Evolutionary conservation across 2,888 invertebrate genomes (phyloP).

Genomic region (Drosophila picticornis): DNA sequence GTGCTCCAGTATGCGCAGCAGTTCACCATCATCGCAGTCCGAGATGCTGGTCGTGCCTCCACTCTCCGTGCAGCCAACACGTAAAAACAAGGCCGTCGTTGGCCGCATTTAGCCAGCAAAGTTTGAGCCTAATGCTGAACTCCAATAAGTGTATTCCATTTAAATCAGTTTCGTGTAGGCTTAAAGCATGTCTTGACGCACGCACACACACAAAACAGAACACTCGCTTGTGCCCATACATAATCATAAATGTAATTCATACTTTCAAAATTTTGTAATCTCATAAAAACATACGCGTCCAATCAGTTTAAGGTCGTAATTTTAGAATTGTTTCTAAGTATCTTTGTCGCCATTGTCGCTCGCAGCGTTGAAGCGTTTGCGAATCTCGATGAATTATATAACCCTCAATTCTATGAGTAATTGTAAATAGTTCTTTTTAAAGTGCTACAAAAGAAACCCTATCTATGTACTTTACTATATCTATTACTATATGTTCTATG

Average conservation of each 20-base stretch:
- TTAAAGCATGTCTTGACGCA: conserved; percentile 31
- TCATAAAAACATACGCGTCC: conserved; percentile 58
- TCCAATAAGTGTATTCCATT: conserved; percentile 67
- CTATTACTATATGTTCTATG: conserved; percentile 54
- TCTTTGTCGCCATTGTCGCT: conserved; percentile 27
- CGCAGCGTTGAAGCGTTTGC: conserved; percentile 72
- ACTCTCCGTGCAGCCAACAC: conserved; percentile 93
- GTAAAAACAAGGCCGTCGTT: conserved; percentile 91
- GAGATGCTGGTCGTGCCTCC: conserved; percentile 90
- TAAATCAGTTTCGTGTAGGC: conserved; percentile 44
- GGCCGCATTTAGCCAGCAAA: conserved; percentile 84
- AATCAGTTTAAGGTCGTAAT: conserved; percentile 50
- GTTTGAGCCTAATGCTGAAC: conserved; percentile 26
- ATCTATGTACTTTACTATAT: conserved; percentile 25
- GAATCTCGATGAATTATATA: conserved; percentile 35
- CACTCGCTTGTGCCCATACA: conserved; percentile 39
- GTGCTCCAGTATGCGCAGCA: conserved; percentile 79
- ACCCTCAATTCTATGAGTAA: conserved; percentile 36
- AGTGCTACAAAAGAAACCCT: conserved; percentile 13
- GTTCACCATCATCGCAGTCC: conserved; percentile 85
- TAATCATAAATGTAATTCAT: conserved; percentile 28
- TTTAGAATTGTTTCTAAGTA: conserved; percentile 49
- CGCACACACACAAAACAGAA: conserved; percentile 13
- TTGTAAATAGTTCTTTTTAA: conserved; percentile 65
- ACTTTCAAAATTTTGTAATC: conserved; percentile 40